phyloP scores from a whole-genome alignment of 2,888 invertebrate species.

The Pomacea canaliculata region DNA sequence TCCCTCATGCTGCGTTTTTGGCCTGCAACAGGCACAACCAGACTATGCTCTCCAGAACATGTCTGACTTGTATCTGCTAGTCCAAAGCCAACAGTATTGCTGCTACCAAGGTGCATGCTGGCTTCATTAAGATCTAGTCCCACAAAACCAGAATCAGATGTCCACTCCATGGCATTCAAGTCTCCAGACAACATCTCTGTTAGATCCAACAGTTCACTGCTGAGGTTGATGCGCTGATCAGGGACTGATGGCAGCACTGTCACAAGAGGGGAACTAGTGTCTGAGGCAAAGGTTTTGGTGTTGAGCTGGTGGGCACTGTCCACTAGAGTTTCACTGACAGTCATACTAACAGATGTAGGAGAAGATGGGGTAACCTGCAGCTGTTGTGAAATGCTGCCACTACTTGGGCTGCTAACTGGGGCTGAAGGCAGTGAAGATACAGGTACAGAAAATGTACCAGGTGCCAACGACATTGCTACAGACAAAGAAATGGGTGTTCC shows the following conservation, averaged over 20 bases:
- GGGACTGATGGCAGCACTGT: conserved; percentile 22
- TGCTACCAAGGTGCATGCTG: conserved; percentile 28
- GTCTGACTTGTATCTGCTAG: conserved; percentile 2
- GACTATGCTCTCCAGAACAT: conserved; percentile 17
- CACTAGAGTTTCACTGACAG: not conserved
- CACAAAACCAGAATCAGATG: conserved; percentile 54
- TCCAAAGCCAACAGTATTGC: conserved; percentile 16
- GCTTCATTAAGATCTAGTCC: conserved; percentile 52
- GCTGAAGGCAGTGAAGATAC: not conserved
- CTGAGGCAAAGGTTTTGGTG: not conserved
- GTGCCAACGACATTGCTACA: not conserved
- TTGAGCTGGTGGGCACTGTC: not conserved
- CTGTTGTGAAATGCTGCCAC: conserved; percentile 8
- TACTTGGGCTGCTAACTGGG: not conserved
- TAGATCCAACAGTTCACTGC: conserved; percentile 53
- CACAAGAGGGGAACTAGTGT: conserved; percentile 16
- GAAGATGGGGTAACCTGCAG: not conserved
- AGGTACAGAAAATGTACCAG: conserved; percentile 1
- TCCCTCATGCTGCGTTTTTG: conserved; percentile 7
- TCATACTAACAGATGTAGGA: not conserved
- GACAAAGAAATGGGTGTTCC: conserved; percentile 3
- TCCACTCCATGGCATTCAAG: conserved; percentile 60
- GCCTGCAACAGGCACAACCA: not conserved
- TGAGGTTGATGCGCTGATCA: conserved; percentile 28
- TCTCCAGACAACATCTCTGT: conserved; percentile 53